Evolutionary conservation across 2,113 vertebrate species (phyloP), one percentile per base, ranked within the genome.

Genomic region (Trichomycterus rosablanca): DNA sequence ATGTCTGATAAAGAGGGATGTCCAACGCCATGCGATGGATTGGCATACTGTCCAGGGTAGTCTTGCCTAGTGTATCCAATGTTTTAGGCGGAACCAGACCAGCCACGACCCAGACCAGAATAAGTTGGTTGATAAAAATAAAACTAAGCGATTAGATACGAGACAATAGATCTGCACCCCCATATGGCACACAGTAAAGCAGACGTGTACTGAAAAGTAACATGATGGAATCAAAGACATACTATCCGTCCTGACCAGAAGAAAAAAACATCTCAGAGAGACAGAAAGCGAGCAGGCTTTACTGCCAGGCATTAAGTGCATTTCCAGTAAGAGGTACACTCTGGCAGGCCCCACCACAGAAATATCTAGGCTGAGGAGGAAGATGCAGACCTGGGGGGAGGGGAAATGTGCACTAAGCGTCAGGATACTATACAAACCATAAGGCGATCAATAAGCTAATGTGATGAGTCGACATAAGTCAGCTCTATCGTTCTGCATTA

Each of bases 251-350:
- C 19, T 63, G 19, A 74, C 73, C 22, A 46, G 56, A 62, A 57
- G 76, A 39, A 44, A 7, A 52, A 18, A 7, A 37, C 32, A 45
- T 24, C 12, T 56, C 49, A 37, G 65, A 56, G 65, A 62, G 66
- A 57, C 37, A 15, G 50, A 60, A 58, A 58, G 45, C 22, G 60
- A 34, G 34, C 1, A 20, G 34, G 62, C 48, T 49, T 65, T 40
- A 65, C 43, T 67, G 63, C 64, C 64, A 63, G 68, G 58, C 34
- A 37, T 34, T 72, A 72, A 72, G 70, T 72, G 64, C 70, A 63
- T 59, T 72, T 72, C 65, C 70, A 72, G 70, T 72, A 72, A 68
- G 59, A 72, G 54, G 39, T 7, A 48, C 35, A 72, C 59, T 72
- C 65, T 67, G 65, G 42, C 65, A 72, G 65, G 65, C 59, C 70